A percentile compares a stretch with the other conserved stretches of the same genome.
These are phyloP conservation scores for Odontamblyopus rebecca DNA, from an alignment of 2,797 vertebrate species.

Conservation along the genomic window DNA sequence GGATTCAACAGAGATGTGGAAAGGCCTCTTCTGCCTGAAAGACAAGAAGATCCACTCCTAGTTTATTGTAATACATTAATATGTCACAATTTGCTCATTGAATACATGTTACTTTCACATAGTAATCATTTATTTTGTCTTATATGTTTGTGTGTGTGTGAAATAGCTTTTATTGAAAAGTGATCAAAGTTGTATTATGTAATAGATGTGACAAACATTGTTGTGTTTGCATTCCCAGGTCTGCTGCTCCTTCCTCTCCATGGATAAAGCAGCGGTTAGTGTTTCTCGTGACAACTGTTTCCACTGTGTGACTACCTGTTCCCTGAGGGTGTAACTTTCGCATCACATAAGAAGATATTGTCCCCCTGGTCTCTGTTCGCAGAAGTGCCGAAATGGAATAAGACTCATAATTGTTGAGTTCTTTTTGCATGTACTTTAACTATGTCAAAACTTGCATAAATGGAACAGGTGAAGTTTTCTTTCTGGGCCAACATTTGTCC, in stretches of 20 bases:
- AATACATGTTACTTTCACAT: neutral
- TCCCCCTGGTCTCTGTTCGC: conserved; percentile 28
- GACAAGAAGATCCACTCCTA: too few relatives aligned
- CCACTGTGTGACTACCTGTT: conserved; percentile 37
- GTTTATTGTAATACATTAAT: too few relatives aligned
- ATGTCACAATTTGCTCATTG: neutral
- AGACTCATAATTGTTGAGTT: conserved; percentile 3
- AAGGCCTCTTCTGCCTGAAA: too few relatives aligned
- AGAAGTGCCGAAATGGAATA: neutral
- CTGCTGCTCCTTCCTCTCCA: conserved; percentile 37
- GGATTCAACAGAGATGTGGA: too few relatives aligned
- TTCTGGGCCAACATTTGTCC: neutral
- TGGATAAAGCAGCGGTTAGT: conserved; percentile 33
- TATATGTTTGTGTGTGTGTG: neutral
- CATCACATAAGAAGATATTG: conserved; percentile 56
- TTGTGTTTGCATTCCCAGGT: conserved; percentile 16
- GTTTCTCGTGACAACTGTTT: conserved; percentile 59
- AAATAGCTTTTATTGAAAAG: neutral
- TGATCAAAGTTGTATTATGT: neutral
- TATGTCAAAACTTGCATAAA: neutral
- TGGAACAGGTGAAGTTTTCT: neutral
- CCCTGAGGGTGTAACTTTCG: conserved; percentile 64
- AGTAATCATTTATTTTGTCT: neutral
- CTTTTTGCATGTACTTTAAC: conserved; percentile 3
- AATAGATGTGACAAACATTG: conserved; percentile 2